Conservation (phyloP, 2,888 invertebrate species). For the Athalia rosae region DNA sequence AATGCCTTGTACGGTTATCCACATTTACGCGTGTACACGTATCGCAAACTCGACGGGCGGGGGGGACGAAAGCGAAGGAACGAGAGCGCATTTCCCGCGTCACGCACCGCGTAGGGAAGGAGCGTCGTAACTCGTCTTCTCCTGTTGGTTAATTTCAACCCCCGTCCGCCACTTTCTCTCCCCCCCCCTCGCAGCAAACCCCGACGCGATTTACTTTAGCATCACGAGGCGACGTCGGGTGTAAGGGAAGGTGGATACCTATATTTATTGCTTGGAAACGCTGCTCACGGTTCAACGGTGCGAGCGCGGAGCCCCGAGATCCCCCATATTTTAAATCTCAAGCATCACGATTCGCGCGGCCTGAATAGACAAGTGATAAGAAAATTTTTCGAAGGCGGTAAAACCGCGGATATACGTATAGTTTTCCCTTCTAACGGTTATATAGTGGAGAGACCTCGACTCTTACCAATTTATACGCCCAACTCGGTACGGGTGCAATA, state of each 20-base stretch:
- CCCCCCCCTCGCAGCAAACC: no score
- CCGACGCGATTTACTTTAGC: slow-evolving; percentile 27
- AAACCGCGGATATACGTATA: slow-evolving; percentile 16
- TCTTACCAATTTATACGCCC: slow-evolving; percentile 9
- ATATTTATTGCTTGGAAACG: slow-evolving; percentile 20
- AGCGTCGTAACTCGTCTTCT: not conserved
- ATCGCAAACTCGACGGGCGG: no score
- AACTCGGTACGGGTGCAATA: no score
- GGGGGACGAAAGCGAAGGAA: no score
- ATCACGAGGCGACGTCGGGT: not conserved
- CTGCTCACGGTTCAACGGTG: slow-evolving; percentile 17
- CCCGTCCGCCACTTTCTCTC: not conserved
- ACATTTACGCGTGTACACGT: no score
- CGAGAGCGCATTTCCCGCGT: no score
- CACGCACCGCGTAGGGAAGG: not conserved
- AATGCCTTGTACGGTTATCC: no score
- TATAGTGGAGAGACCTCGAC: not conserved
- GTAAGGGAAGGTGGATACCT: not conserved
- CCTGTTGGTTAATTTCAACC: slow-evolving; percentile 31
- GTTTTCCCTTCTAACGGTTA: not conserved
- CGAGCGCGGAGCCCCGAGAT: not conserved
- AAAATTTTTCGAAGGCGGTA: not conserved
- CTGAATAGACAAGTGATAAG: slow-evolving; percentile 31
- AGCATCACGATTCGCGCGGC: slow-evolving; percentile 13
- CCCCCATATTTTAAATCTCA: slow-evolving; percentile 38